Evolutionary conservation across 30 jellyfish, hydroid and myxozoan species (phyloP).

Genomic region (Mastigias papua): DNA sequence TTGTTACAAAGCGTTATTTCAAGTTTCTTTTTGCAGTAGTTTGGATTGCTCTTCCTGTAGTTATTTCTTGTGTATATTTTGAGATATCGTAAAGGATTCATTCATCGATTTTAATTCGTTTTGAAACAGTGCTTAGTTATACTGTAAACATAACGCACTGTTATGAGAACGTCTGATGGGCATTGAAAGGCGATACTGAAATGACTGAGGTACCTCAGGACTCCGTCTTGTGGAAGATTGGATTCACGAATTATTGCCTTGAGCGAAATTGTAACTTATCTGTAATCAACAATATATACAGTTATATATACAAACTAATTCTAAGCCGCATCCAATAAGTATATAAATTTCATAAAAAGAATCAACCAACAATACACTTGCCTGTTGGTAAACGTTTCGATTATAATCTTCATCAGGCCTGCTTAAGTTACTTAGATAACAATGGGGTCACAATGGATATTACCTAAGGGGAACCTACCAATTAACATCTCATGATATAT

Average conservation of each 20-base stretch:
- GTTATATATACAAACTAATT: too few relatives aligned
- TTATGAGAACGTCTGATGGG: background rate
- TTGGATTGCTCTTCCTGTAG: background rate
- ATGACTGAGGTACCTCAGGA: background rate
- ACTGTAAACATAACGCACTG: background rate
- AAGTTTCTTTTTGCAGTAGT: background rate
- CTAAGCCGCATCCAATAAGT: too few relatives aligned
- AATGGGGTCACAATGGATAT: too few relatives aligned
- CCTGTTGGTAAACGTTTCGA: too few relatives aligned
- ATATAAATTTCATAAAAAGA: too few relatives aligned
- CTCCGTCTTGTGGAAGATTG: background rate
- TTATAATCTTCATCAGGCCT: too few relatives aligned
- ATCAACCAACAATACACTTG: too few relatives aligned
- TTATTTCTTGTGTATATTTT: background rate
- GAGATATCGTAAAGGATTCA: background rate
- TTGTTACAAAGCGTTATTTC: background rate
- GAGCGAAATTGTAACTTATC: too few relatives aligned
- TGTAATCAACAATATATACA: too few relatives aligned
- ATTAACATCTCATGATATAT: too few relatives aligned
- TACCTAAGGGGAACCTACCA: too few relatives aligned
- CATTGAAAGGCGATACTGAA: background rate
- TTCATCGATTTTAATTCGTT: background rate
- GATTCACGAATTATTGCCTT: background rate
- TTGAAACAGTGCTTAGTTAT: background rate
- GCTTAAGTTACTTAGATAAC: too few relatives aligned